Evolutionary conservation across 2,888 invertebrate genomes (phyloP).

Genomic region (Papilio elwesi): DNA sequence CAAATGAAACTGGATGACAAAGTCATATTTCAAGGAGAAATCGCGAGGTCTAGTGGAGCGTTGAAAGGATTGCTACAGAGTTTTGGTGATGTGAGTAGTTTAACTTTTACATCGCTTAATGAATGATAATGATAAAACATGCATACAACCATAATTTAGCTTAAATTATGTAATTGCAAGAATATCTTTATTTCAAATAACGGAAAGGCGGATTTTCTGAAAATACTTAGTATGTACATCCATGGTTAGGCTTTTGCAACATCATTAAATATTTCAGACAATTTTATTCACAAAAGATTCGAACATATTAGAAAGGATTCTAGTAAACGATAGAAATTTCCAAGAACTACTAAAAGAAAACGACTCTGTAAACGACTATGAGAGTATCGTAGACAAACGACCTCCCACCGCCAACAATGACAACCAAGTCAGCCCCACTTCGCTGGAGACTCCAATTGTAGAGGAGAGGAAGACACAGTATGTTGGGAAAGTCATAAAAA

Average conservation of each 20-base stretch:
- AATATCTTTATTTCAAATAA: too few species aligned
- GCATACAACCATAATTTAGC: too few species aligned
- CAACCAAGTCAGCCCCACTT: conserved; percentile 58
- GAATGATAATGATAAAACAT: too few species aligned
- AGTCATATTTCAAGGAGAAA: conserved; percentile 91
- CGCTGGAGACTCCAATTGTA: conserved; percentile 51
- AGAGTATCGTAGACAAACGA: conserved; percentile 70
- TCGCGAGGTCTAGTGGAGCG: conserved; percentile 90
- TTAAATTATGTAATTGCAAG: too few species aligned
- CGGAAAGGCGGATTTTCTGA: too few species aligned
- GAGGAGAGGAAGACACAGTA: conserved; percentile 63
- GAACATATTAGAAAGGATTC: conserved; percentile 84
- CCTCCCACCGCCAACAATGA: conserved; percentile 85
- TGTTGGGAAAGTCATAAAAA: conserved; percentile 73
- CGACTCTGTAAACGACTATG: conserved; percentile 61
- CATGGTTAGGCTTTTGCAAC: neutral
- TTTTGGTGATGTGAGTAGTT: conserved; percentile 86
- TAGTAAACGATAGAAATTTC: conserved; percentile 72
- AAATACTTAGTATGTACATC: neutral
- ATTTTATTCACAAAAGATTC: conserved; percentile 93
- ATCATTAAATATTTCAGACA: conserved; percentile 82
- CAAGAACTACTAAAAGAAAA: conserved; percentile 73
- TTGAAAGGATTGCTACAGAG: conserved; percentile 87
- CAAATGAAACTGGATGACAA: conserved; percentile 87
- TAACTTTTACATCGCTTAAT: neutral